These are phyloP conservation scores for Parascotia fuliginaria DNA, from an alignment of 2,888 invertebrate genomes.

Conservation along the genomic window DNA sequence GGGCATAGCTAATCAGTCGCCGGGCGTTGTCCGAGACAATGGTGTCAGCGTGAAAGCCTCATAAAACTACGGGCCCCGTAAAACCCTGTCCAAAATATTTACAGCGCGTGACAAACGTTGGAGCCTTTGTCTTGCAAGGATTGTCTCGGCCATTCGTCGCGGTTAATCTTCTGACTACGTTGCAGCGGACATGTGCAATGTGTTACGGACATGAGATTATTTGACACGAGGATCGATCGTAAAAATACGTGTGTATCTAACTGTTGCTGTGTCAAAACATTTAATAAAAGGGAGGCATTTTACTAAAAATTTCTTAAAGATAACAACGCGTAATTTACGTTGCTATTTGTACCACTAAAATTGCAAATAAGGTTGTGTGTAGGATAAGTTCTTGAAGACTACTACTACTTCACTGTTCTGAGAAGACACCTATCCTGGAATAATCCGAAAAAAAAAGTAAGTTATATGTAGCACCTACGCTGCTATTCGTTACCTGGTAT, in stretches of 20 bases:
- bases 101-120: slow-evolving; percentile 80
- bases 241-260: slow-evolving; percentile 33
- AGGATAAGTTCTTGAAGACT: too few relatives aligned
- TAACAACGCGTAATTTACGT: too few relatives aligned
- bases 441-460: too few relatives aligned
- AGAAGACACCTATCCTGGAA: too few relatives aligned
- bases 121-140: slow-evolving; percentile 72
- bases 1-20: slow-evolving; percentile 72
- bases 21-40: slow-evolving; percentile 71
- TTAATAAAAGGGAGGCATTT: neutral
- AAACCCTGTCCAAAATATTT: slow-evolving; percentile 83
- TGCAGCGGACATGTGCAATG: slow-evolving; percentile 65
- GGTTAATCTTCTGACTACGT: slow-evolving; percentile 65
- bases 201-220: slow-evolving; percentile 53
- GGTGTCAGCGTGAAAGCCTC: slow-evolving; percentile 76
- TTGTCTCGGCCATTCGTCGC: slow-evolving; percentile 76
- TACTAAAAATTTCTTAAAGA: neutral
- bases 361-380: too few relatives aligned
- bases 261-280: slow-evolving; percentile 19
- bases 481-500: too few relatives aligned
- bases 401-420: too few relatives aligned
- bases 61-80: slow-evolving; percentile 78
- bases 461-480: too few relatives aligned
- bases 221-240: slow-evolving; percentile 52
- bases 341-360: too few relatives aligned